Conservation (phyloP, 2,797 vertebrate species). For the Danio albolineatus region DNA sequence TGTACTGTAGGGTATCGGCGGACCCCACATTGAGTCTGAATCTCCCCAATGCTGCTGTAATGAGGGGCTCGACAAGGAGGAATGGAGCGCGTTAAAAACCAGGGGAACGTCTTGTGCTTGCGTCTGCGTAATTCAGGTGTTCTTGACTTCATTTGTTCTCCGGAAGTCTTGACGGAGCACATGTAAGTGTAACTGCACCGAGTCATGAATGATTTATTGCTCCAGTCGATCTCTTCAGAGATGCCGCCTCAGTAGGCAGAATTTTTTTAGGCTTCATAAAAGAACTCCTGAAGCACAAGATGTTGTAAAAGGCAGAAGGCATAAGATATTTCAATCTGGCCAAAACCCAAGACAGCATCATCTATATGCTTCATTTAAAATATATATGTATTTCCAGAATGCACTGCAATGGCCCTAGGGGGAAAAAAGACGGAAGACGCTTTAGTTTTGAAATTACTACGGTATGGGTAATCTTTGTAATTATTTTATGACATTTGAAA, state of each 20-base stretch:
- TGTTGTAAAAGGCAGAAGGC: neutral
- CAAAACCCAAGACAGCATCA: neutral
- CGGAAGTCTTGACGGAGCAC: neutral
- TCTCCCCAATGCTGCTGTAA: neutral
- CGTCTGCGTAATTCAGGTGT: neutral
- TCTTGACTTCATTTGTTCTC: neutral
- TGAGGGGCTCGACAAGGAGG: constrained; percentile 19
- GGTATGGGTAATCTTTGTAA: too few species aligned
- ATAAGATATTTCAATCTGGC: neutral
- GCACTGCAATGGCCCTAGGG: neutral
- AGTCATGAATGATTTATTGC: constrained; percentile 24
- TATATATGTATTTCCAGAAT: neutral
- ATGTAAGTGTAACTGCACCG: neutral
- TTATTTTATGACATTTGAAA: too few species aligned
- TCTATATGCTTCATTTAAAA: neutral
- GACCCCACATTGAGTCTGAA: constrained; percentile 1
- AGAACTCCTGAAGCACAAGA: neutral
- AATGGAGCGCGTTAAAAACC: constrained; percentile 24
- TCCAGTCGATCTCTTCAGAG: neutral
- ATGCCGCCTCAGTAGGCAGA: neutral
- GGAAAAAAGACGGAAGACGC: too few species aligned
- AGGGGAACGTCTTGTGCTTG: neutral
- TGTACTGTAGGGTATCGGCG: constrained; percentile 9
- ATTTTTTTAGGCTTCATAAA: neutral
- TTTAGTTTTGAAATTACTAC: too few species aligned